Evolutionary conservation across 1,140 invertebrate species (phyloP).

Genomic region (Planococcus citri): DNA sequence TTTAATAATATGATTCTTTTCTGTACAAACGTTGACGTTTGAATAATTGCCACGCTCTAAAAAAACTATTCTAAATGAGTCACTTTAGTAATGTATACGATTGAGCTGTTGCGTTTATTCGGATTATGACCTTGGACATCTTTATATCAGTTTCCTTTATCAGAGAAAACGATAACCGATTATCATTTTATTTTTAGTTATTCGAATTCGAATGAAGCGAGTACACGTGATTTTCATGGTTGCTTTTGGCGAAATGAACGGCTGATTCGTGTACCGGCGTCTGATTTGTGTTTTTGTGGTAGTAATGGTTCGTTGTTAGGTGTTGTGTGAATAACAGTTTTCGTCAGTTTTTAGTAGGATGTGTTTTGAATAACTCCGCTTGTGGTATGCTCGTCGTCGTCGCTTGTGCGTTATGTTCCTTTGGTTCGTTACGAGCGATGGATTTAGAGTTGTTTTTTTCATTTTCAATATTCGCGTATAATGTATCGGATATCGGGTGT

Average conservation of each 20-base stretch:
- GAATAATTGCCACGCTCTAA: no score
- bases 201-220: not conserved
- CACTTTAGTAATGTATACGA: no score
- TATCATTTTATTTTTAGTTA: conserved; percentile 5
- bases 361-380: not conserved
- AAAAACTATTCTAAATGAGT: no score
- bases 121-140: not conserved
- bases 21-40: no score
- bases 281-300: not conserved
- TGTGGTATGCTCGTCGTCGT: not conserved
- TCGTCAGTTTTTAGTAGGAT: not conserved
- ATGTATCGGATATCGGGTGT: no score
- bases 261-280: not conserved
- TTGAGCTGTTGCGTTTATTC: not conserved
- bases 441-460: not conserved
- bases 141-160: not conserved
- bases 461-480: no score
- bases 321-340: not conserved
- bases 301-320: not conserved
- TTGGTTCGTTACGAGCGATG: not conserved
- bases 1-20: no score
- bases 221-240: not conserved
- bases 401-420: not conserved
- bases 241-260: not conserved
- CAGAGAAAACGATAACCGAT: not conserved